Conservation (phyloP, 2,888 invertebrate genomes). For the Luffia ferchaultella region DNA sequence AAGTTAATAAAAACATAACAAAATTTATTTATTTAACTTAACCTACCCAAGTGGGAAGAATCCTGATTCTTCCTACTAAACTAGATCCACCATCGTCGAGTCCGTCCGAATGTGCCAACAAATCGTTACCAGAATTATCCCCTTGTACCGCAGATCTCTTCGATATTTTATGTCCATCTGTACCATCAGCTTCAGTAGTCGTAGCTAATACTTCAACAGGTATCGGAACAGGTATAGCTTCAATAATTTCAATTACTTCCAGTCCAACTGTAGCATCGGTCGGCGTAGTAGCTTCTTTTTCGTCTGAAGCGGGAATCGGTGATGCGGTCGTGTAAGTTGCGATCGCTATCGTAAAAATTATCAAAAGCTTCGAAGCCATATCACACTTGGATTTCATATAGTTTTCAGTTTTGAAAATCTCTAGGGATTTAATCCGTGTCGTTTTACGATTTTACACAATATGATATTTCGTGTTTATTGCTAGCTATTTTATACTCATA, state of each 20-base stretch:
- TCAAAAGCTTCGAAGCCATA: constrained; percentile 36
- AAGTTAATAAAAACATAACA: neutral
- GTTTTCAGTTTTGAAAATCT: too few relatives aligned
- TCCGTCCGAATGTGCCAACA: constrained; percentile 41
- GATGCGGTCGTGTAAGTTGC: constrained; percentile 27
- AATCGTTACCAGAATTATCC: constrained; percentile 41
- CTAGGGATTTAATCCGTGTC: too few relatives aligned
- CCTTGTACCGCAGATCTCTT: constrained; percentile 41
- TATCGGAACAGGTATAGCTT: constrained; percentile 30
- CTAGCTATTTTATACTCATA: constrained; percentile 27
- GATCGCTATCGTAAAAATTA: constrained; percentile 37
- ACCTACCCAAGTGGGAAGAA: constrained; percentile 50
- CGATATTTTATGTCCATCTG: constrained; percentile 27
- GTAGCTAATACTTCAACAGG: constrained; percentile 18
- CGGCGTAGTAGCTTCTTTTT: neutral
- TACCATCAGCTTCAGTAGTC: constrained; percentile 4
- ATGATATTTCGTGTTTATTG: neutral
- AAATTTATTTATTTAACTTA: constrained; percentile 18
- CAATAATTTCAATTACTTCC: constrained; percentile 34
- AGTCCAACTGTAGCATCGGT: constrained; percentile 22
- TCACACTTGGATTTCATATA: constrained; percentile 29
- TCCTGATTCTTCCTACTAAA: constrained; percentile 46
- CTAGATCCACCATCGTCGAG: constrained; percentile 33
- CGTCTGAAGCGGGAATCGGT: constrained; percentile 23
- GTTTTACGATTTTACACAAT: neutral